These are phyloP conservation scores for Aporrectodea caliginosa DNA, from an alignment of 1,140 invertebrate species.

Conservation along the genomic window DNA sequence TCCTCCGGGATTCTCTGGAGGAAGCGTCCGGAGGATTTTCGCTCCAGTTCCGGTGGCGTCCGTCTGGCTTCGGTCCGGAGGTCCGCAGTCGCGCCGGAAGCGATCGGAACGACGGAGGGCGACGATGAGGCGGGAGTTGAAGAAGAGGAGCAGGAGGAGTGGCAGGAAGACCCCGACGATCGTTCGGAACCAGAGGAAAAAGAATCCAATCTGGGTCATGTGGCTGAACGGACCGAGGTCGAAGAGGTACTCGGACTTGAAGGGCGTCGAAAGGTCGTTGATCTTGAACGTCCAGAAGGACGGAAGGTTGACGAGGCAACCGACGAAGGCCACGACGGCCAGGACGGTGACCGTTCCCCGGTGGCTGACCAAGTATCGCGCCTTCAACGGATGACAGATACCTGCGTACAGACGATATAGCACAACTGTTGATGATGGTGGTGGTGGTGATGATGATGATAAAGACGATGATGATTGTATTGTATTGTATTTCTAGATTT, in stretches of 20 bases:
- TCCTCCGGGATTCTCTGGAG: not conserved
- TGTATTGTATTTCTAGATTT: too few relatives aligned
- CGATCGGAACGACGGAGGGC: conserved; percentile 10
- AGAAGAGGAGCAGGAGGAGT: conserved; percentile 14
- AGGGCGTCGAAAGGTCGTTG: not conserved
- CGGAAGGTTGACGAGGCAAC: conserved; percentile 14
- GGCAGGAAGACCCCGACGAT: conserved; percentile 7
- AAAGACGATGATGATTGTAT: too few relatives aligned
- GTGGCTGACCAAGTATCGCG: not conserved
- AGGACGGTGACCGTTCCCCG: not conserved
- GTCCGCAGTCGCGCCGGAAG: not conserved
- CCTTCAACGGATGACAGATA: conserved; percentile 19
- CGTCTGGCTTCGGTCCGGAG: not conserved
- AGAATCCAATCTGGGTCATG: not conserved
- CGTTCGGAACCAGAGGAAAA: not conserved
- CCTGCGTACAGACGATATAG: too few relatives aligned
- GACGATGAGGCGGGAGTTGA: conserved; percentile 11
- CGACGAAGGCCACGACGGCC: not conserved
- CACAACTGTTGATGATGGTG: too few relatives aligned
- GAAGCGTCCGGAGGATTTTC: not conserved
- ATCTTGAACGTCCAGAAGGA: conserved; percentile 13
- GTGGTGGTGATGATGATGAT: too few relatives aligned
- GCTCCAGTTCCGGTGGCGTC: not conserved
- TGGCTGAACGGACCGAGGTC: conserved; percentile 9
- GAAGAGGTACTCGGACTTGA: not conserved